Percentiles rank a stretch among this genome's conserved stretches.
phyloP scores from a whole-genome alignment of 2,888 invertebrate genomes.

The Drosophila eohydei region DNA sequence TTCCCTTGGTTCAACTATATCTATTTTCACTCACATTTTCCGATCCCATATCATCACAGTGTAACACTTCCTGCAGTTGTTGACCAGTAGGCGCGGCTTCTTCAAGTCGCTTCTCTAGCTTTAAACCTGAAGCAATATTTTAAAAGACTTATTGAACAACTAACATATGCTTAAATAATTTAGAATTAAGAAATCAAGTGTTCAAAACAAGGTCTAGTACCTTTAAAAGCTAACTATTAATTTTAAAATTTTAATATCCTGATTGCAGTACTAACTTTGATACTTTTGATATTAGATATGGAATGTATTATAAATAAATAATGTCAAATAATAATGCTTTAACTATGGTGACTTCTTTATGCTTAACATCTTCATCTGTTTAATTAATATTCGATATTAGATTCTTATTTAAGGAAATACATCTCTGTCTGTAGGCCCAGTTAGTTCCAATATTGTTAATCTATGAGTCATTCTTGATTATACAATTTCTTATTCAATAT shows the following conservation, averaged over 20 bases:
- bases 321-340: too few species aligned
- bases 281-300: too few species aligned
- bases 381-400: too few species aligned
- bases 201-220: not conserved
- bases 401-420: too few species aligned
- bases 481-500: too few species aligned
- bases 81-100: constrained; percentile 91
- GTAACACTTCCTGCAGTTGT: constrained; percentile 87
- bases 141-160: not conserved
- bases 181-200: not conserved
- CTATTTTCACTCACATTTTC: constrained; percentile 84
- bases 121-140: constrained; percentile 76
- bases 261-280: not conserved
- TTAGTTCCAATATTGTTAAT: too few species aligned
- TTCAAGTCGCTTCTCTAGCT: constrained; percentile 88
- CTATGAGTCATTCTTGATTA: too few species aligned
- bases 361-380: too few species aligned
- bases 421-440: too few species aligned
- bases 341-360: too few species aligned
- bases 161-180: not conserved
- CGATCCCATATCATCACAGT: constrained; percentile 87
- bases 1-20: not conserved
- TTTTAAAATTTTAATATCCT: not conserved
- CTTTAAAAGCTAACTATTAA: not conserved
- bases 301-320: too few species aligned